Evolutionary conservation across 2,888 invertebrate species (phyloP), one percentile per base, ranked within the genome.

Genomic region (Apodemia mormo): DNA sequence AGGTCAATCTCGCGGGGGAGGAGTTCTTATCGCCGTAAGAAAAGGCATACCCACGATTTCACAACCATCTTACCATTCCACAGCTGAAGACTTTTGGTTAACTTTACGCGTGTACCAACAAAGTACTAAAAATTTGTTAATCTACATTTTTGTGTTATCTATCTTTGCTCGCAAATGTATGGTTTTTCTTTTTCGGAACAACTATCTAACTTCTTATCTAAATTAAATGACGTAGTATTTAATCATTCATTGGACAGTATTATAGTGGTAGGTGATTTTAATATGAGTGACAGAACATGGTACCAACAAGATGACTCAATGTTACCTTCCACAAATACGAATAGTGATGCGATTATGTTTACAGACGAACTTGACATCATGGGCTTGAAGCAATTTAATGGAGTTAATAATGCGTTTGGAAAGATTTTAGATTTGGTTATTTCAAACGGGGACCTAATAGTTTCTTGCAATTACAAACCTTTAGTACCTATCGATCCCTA

Each of bases 341-440:
- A 6, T 37, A 37, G 9, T 9, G 65, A 14, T 14, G 14, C 5
- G 8, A 40, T n/a, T n/a, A 7, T 40, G 8, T 40, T 65, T 40
- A 40, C 8, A 14, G 12, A 37, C 12, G 65, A 65, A 30, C 64
- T 64, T 6, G 12, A 64, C 33, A 64, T 37, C 2, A 33, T 64
- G 9, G 37, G 37, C 2, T 64, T 64, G 14, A 30, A 30, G 4
- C 29, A 22, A 30, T 65, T n/a, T 22, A 65, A 37, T 40, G 33
- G n/a, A 37, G n/a, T 65, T 65, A 37, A 14, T 33, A 65, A 65
- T 37, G n/a, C 5, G 5, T 65, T n/a, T n/a, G 65, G 65, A 1
- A 65, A 65, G 12, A 37, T 65, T n/a, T 14, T 65, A 6, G 65
- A 65, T 40, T 65, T 65, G 14, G 65, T 65, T 12, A 30, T 65